Conservation (phyloP, 2,888 invertebrate species). For the Phaedon cochleariae region DNA sequence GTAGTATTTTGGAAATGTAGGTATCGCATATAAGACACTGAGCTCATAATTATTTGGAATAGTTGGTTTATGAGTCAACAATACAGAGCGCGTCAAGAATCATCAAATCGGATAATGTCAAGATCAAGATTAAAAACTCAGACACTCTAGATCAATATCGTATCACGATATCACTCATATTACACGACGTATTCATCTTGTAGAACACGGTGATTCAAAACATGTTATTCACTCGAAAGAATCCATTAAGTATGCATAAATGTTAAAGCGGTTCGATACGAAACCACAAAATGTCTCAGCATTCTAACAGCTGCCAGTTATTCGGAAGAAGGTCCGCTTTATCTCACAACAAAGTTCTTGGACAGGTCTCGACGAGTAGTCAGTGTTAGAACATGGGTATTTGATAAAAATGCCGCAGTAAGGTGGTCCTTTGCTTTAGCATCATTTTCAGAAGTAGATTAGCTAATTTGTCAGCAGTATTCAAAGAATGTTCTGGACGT, state of each 20-base stretch:
- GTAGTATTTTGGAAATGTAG: no score
- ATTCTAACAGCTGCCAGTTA: constrained; percentile 34
- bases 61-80: background rate
- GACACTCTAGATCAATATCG: background rate
- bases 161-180: background rate
- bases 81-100: background rate
- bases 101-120: background rate
- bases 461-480: no score
- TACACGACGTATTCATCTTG: constrained; percentile 1
- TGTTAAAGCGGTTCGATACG: constrained; percentile 18
- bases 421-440: background rate
- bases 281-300: constrained; percentile 25
- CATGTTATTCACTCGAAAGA: constrained; percentile 19
- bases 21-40: no score
- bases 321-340: constrained; percentile 26
- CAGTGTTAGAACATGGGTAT: constrained; percentile 36
- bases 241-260: constrained; percentile 26
- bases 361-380: constrained; percentile 37
- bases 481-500: no score
- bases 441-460: no score
- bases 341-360: constrained; percentile 28
- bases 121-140: background rate
- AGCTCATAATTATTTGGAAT: no score
- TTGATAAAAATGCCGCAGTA: constrained; percentile 28
- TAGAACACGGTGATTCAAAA: constrained; percentile 20